phyloP scores from a whole-genome alignment of 2,113 vertebrate species.

The Ammodramus savannarum region DNA sequence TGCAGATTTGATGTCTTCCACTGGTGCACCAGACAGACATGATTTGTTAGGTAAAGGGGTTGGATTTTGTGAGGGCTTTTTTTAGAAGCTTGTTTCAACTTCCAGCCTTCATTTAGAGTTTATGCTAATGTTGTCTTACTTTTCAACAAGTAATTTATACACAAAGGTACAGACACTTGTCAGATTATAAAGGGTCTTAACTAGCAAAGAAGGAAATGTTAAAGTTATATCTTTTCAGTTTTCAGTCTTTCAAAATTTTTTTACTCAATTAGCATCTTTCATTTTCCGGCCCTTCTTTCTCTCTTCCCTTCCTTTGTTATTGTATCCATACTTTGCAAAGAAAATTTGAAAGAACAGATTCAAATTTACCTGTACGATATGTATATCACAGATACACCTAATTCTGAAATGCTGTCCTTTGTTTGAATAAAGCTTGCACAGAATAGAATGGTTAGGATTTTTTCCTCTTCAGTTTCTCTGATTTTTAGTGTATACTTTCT shows the following conservation, averaged over 20 bases:
- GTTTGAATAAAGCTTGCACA: background rate
- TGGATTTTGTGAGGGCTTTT: background rate
- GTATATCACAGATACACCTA: background rate
- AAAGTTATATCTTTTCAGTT: background rate
- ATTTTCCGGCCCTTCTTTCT: background rate
- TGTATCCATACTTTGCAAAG: background rate
- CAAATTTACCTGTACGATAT: background rate
- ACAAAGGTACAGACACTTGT: background rate
- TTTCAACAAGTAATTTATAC: background rate
- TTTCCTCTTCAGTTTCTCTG: background rate
- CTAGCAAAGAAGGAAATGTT: background rate
- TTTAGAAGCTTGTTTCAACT: background rate
- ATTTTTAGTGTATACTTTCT: background rate
- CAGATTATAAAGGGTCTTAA: background rate
- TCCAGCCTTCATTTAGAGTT: background rate
- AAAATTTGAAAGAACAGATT: background rate
- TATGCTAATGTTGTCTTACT: background rate
- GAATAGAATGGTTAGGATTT: background rate
- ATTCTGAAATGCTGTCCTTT: background rate
- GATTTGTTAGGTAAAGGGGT: background rate
- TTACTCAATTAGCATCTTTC: background rate
- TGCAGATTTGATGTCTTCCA: conserved; percentile 4
- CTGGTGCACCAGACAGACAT: background rate
- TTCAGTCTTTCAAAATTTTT: background rate
- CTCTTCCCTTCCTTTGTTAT: background rate